Conservation (phyloP, 2,888 invertebrate genomes). For the Notodonta dromedarius region DNA sequence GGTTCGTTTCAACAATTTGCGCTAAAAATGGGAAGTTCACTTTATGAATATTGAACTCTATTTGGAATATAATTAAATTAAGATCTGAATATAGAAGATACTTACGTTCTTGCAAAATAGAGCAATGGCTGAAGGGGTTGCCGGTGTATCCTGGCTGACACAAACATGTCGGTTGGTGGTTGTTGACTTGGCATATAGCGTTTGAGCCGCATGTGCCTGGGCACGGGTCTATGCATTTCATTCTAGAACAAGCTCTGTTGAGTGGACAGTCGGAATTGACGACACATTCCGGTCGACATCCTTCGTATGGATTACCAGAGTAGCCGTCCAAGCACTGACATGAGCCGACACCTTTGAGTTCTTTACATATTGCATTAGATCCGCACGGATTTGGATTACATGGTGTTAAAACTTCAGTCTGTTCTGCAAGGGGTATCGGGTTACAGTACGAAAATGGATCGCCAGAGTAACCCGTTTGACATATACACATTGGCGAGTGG, state of each 20-base stretch:
- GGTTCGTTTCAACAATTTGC: constrained; percentile 56
- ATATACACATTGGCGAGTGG: constrained; percentile 90
- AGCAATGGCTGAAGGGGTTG: constrained; percentile 87
- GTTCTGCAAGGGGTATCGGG: constrained; percentile 59
- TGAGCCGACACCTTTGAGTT: constrained; percentile 85
- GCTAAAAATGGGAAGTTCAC: constrained; percentile 52
- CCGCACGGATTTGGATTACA: constrained; percentile 88
- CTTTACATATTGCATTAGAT: constrained; percentile 85
- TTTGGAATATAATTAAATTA: no score
- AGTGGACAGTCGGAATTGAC: constrained; percentile 89
- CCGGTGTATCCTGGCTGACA: constrained; percentile 87
- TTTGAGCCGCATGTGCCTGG: constrained; percentile 91
- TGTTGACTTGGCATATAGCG: constrained; percentile 89
- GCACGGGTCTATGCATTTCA: constrained; percentile 91
- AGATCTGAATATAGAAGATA: constrained; percentile 17
- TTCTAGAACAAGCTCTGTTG: constrained; percentile 88
- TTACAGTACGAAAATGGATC: constrained; percentile 90
- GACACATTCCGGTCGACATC: constrained; percentile 90
- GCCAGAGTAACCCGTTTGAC: constrained; percentile 87
- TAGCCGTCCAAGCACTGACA: constrained; percentile 87
- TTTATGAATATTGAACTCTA: background rate
- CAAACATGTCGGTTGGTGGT: constrained; percentile 89
- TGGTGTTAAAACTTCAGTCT: constrained; percentile 78
- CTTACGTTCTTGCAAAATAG: constrained; percentile 77
- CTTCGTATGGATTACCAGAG: constrained; percentile 91